Conservation (phyloP, 1,140 invertebrate genomes). For the Lordiphosa collinella region DNA sequence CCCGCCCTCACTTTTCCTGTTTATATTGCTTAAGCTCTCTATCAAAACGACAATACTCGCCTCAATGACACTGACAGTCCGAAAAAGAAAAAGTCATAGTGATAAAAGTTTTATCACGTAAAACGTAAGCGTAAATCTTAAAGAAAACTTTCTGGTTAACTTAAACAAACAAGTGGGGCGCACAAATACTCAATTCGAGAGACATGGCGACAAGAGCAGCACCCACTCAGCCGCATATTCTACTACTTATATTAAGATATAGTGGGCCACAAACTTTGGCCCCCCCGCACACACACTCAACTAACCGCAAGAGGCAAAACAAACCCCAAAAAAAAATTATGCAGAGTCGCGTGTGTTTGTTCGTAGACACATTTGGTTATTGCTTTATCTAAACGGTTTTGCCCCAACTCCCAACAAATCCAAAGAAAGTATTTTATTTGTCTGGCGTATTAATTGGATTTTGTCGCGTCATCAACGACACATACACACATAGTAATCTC, state of each 20-base stretch:
- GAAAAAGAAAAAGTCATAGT: slow-evolving; percentile 58
- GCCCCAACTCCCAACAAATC: neutral
- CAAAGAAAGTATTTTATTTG: slow-evolving; percentile 56
- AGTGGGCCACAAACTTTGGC: slow-evolving; percentile 46
- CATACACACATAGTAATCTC: neutral
- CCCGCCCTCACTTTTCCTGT: neutral
- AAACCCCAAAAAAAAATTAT: slow-evolving; percentile 53
- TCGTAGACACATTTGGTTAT: slow-evolving; percentile 67
- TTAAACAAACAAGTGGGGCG: slow-evolving; percentile 61
- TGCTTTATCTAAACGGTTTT: slow-evolving; percentile 73
- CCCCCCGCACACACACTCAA: slow-evolving; percentile 13
- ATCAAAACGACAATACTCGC: slow-evolving; percentile 49
- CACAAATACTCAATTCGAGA: slow-evolving; percentile 2
- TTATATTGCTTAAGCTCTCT: slow-evolving; percentile 33
- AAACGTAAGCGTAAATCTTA: slow-evolving; percentile 78
- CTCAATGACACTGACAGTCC: slow-evolving; percentile 12
- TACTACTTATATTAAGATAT: slow-evolving; percentile 46
- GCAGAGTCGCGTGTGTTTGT: slow-evolving; percentile 57
- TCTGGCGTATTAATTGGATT: slow-evolving; percentile 77
- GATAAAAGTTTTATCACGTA: slow-evolving; percentile 78
- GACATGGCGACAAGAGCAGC: slow-evolving; percentile 10
- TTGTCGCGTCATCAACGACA: slow-evolving; percentile 66
- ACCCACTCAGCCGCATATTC: neutral
- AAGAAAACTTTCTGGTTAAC: slow-evolving; percentile 78
- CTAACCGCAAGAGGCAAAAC: neutral